Conservation (phyloP, 2,113 vertebrate species). For the Phrynocephalus versicolor region DNA sequence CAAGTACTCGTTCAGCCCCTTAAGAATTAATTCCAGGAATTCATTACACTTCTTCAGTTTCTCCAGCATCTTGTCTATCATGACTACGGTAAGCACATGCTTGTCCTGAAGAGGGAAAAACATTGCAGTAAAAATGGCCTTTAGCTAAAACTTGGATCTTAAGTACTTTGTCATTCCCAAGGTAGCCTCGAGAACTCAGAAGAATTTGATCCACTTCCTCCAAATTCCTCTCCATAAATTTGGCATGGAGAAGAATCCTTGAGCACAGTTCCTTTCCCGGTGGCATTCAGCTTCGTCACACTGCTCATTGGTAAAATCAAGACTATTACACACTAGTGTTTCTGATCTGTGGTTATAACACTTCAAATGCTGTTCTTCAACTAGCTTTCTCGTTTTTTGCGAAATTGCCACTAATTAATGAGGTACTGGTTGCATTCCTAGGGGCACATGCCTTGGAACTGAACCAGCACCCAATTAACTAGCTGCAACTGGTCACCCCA, state of each 20-base stretch:
- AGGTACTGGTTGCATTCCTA: too few relatives aligned
- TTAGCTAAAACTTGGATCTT: background rate
- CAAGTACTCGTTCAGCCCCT: conserved; percentile 91
- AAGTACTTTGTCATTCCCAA: background rate
- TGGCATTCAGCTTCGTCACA: background rate
- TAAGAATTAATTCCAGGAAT: conserved; percentile 87
- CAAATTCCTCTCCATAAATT: background rate
- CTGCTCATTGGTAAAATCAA: background rate
- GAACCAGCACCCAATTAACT: background rate
- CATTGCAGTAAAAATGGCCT: background rate
- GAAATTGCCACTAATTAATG: background rate
- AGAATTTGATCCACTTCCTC: background rate
- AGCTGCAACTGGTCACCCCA: too few relatives aligned
- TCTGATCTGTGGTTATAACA: background rate
- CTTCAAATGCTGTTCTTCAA: background rate
- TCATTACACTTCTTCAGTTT: conserved; percentile 83
- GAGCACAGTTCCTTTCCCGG: background rate
- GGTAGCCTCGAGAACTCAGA: background rate
- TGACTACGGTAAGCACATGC: conserved; percentile 80
- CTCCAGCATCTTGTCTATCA: conserved; percentile 85
- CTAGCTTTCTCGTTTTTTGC: background rate
- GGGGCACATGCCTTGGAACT: background rate
- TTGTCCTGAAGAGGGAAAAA: conserved; percentile 76
- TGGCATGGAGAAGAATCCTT: background rate
- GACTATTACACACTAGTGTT: background rate